Conservation (phyloP, 2,113 vertebrate genomes). For the Agelaius phoeniceus region DNA sequence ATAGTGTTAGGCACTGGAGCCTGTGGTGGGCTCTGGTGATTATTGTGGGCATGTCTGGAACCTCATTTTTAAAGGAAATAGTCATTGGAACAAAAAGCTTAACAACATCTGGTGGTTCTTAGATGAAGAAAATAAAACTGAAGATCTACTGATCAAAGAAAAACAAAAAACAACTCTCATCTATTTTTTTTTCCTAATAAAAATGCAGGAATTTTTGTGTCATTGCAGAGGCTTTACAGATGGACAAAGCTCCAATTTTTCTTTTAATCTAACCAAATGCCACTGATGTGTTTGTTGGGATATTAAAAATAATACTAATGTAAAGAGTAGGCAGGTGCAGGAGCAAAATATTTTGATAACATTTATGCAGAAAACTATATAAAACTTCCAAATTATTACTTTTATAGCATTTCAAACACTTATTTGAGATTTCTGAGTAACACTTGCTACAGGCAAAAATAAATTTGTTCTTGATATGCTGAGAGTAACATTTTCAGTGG, state of each 20-base stretch:
- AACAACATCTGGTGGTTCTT: not conserved
- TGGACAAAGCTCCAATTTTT: conserved; percentile 51
- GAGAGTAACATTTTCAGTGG: conserved; percentile 5
- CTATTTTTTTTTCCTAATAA: not conserved
- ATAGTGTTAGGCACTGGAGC: not conserved
- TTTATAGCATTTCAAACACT: conserved; percentile 59
- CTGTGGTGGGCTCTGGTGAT: not conserved
- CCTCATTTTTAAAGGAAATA: not conserved
- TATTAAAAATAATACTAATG: conserved; percentile 69
- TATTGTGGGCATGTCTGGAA: not conserved
- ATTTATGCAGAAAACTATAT: conserved; percentile 65
- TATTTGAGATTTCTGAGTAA: conserved; percentile 63
- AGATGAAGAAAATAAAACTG: not conserved
- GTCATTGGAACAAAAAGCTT: not conserved
- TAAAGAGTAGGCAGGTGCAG: conserved; percentile 71
- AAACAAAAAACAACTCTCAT: not conserved
- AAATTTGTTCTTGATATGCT: conserved; percentile 7
- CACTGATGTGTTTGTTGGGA: conserved; percentile 42
- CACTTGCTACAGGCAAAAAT: conserved; percentile 60
- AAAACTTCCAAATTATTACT: conserved; percentile 51
- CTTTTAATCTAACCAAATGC: conserved; percentile 44
- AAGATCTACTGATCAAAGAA: not conserved
- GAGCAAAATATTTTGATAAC: conserved; percentile 71
- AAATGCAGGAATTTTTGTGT: not conserved
- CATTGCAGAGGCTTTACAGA: conserved; percentile 57